Evolutionary conservation across 2,888 invertebrate genomes (phyloP).

Genomic region (Nomada ferruginata): DNA sequence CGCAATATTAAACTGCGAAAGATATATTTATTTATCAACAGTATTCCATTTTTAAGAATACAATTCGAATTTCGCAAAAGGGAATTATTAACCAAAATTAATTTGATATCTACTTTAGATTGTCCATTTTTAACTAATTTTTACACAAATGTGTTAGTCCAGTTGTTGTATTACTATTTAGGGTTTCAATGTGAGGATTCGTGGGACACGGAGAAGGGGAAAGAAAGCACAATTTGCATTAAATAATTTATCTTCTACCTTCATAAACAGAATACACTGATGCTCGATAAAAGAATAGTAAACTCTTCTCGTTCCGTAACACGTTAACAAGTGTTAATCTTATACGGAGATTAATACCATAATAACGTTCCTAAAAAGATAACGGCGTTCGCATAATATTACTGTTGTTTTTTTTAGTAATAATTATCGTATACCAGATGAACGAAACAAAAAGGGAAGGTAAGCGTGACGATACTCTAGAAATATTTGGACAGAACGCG

Average conservation of each 20-base stretch:
- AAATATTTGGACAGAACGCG: neutral
- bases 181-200: too few species aligned
- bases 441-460: neutral
- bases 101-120: too few species aligned
- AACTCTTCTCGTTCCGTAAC: neutral
- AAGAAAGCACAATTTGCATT: neutral
- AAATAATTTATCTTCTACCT: constrained; percentile 7
- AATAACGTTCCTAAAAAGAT: neutral
- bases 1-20: too few species aligned
- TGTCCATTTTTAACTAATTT: neutral
- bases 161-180: too few species aligned
- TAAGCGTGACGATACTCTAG: neutral
- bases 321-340: constrained; percentile 4
- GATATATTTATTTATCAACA: too few species aligned
- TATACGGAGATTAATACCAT: neutral
- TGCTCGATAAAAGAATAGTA: neutral
- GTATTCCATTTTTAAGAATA: too few species aligned
- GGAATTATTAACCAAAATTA: too few species aligned
- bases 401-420: neutral
- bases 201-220: too few species aligned
- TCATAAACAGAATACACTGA: constrained; percentile 6
- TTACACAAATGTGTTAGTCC: neutral
- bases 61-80: too few species aligned
- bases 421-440: neutral
- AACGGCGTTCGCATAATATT: neutral